Evolutionary conservation across 2,113 vertebrate genomes (phyloP).

Genomic region (Sisor rabdophorus): DNA sequence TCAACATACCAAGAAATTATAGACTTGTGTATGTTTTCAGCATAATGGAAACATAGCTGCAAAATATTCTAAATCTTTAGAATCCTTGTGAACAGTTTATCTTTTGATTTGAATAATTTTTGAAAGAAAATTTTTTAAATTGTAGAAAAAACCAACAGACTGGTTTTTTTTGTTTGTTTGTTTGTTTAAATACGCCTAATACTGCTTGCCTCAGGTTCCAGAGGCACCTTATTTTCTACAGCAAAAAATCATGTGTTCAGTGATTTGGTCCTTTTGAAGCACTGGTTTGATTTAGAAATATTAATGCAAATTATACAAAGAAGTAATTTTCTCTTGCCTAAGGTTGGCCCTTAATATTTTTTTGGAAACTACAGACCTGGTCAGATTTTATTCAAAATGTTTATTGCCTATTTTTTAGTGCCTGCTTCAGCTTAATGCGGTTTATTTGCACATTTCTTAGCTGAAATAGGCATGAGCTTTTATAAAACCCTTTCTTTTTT

Average conservation of each 20-base stretch:
- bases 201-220: slow-evolving; percentile 4
- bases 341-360: not conserved
- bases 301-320: not conserved
- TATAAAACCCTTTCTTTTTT: not conserved
- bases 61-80: not conserved
- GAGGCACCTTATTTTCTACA: slow-evolving; percentile 4
- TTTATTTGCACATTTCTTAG: not conserved
- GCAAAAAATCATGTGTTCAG: slow-evolving; percentile 12
- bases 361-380: slow-evolving; percentile 1
- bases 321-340: not conserved
- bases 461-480: not conserved
- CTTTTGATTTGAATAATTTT: not conserved
- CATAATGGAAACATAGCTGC: not conserved
- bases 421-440: not conserved
- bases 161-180: not conserved
- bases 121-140: too few relatives aligned
- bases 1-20: too few relatives aligned
- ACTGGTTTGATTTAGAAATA: slow-evolving; percentile 1
- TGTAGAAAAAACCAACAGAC: not conserved
- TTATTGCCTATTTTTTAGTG: slow-evolving; percentile 1
- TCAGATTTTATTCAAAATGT: slow-evolving; percentile 17
- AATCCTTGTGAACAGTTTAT: not conserved
- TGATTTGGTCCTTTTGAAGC: slow-evolving; percentile 2
- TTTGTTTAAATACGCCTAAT: slow-evolving; percentile 22
- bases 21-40: too few relatives aligned